phyloP scores from a whole-genome alignment of 2,888 invertebrate genomes.

The Orchesellides sinensis region DNA sequence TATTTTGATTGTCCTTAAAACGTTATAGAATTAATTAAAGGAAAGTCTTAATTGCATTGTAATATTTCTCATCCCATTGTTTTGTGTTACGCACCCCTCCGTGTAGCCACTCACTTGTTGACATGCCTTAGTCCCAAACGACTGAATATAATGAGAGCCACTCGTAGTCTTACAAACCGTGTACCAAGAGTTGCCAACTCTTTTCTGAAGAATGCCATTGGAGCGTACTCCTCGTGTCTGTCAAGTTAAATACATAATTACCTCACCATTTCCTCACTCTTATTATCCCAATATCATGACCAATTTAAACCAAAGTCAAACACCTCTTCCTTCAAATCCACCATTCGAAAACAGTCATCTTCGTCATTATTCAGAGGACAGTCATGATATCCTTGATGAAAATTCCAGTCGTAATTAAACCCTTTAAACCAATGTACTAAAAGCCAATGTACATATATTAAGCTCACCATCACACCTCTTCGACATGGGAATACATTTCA shows the following conservation, averaged over 20 bases:
- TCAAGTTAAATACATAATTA: not conserved
- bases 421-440: too few relatives aligned
- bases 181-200: conserved; percentile 66
- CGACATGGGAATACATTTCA: conserved; percentile 81
- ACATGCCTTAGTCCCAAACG: conserved; percentile 64
- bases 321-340: conserved; percentile 49
- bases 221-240: conserved; percentile 65
- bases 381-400: conserved; percentile 79
- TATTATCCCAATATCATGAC: too few relatives aligned
- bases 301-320: too few relatives aligned
- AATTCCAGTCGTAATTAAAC: too few relatives aligned
- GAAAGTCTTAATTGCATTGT: too few relatives aligned
- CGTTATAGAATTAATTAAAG: not conserved
- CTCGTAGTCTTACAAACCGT: conserved; percentile 62
- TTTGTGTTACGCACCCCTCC: conserved; percentile 22
- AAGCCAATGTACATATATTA: too few relatives aligned
- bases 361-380: conserved; percentile 87
- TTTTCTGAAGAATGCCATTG: conserved; percentile 68
- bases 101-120: conserved; percentile 55
- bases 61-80: not conserved
- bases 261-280: too few relatives aligned
- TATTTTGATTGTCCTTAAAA: not conserved
- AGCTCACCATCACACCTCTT: conserved; percentile 82
- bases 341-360: conserved; percentile 80
- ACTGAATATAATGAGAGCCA: conserved; percentile 30